Base-by-base conservation (phyloP, 2,888 invertebrate genomes). In the Abrostola triplasia region DNA sequence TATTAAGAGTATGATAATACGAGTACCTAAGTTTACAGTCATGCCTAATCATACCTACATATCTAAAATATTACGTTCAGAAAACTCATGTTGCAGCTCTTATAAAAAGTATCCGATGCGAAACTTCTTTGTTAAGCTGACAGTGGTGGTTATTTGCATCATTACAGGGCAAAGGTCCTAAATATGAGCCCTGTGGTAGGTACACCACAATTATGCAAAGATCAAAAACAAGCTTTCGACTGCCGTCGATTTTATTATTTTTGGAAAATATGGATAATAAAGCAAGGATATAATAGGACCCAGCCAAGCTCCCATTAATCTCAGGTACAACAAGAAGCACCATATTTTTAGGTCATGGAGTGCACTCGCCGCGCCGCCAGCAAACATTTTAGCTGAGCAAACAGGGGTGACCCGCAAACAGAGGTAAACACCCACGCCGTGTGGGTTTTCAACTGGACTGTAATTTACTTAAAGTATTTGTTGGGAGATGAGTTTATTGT, bases 361-460 rank as follows among this genome's bases (percentile, higher is more conserved):
- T 71, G 77, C 81, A 69, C 82, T 86, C 81, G 72, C 58, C 79
- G 65, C 73, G 44, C 24, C 44, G 44, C 42, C 42, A 61, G 89
- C 88, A 92, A 92, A 92, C 92, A 92, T 92, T 92, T 92, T 91
- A 92, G 84, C 89, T 78, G 82, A 68, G 77, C 90, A 92, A 91
- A 92, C 91, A 91, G 74, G 82, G 84, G 81, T 82, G 89, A 85
- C 87, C 87, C 76, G 84, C 80, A 83, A 81, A 86, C 84, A 83
- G 70, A 66, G 78, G 62, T 64, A 61, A 64, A 66, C 70, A 61
- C 72, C 74, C 24, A 77, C 80, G 68, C 54, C 61, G 64, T 37
- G 49, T 24, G 51, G 36, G 59, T 49, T 66, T 54, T 69, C 62
- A 61, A 61, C 63, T 63, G 60, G 44, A 64, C 57, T 57, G 60